Evolutionary conservation across 2,888 invertebrate genomes (phyloP).

Genomic region (Hirtodrosophila confusa): DNA sequence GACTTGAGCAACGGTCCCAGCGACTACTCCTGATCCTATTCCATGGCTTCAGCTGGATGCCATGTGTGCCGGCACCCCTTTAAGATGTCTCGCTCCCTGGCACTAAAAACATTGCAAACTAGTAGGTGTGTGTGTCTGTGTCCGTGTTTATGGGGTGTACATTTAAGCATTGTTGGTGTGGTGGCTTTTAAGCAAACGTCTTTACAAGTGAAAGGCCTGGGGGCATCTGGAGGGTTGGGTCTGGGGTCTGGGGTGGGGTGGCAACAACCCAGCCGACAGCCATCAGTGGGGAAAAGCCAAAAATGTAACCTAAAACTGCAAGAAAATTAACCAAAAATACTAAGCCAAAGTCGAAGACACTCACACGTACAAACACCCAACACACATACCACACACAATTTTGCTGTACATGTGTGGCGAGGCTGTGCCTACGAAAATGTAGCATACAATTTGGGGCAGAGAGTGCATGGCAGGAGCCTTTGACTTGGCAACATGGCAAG

Average conservation of each 20-base stretch:
- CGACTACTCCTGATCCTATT: not conserved
- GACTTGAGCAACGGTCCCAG: too few relatives aligned
- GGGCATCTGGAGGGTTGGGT: constrained; percentile 42
- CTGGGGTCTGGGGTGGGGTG: constrained; percentile 12
- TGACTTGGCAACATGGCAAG: constrained; percentile 77
- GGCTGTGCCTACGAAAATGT: constrained; percentile 69
- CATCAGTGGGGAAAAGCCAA: constrained; percentile 74
- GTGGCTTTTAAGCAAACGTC: constrained; percentile 81
- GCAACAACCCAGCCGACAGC: constrained; percentile 30
- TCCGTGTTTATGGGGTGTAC: not conserved
- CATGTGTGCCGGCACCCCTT: constrained; percentile 63
- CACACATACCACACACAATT: constrained; percentile 18
- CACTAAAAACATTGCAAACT: constrained; percentile 77
- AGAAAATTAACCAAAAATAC: constrained; percentile 81
- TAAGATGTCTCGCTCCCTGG: constrained; percentile 59
- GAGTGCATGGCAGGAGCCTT: constrained; percentile 67
- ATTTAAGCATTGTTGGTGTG: constrained; percentile 51
- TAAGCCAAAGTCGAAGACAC: constrained; percentile 79
- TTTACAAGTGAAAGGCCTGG: constrained; percentile 75
- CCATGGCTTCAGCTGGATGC: constrained; percentile 18
- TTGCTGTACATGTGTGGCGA: constrained; percentile 5
- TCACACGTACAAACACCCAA: constrained; percentile 28
- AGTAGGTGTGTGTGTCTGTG: constrained; percentile 20
- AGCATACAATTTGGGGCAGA: constrained; percentile 57
- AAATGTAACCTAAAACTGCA: constrained; percentile 81